Evolutionary conservation across 2,888 invertebrate genomes (phyloP), one percentile per base, ranked within the genome.

Genomic region (Teinopalpus imperialis): DNA sequence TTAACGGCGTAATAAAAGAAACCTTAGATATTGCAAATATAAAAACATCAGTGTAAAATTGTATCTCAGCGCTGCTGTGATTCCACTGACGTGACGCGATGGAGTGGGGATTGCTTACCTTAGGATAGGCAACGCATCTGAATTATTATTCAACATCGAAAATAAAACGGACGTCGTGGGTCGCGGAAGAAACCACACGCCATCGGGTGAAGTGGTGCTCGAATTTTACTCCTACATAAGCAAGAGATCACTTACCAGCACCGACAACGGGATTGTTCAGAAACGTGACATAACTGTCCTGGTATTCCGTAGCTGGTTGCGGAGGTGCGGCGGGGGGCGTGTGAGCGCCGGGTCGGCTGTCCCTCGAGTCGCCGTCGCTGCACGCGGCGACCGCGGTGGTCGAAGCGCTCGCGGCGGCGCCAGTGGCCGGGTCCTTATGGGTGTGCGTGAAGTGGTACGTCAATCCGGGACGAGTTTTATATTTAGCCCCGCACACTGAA

Each of bases 361-460:
- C 63, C 42, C 64, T 63, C 9, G 45, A 45, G 45, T 45, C 45
- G 53, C 67, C 63, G 56, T 63, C 65, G 53, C 80, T 70, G 72
- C 81, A 76, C 10, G 81, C 64, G 20, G 83, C 72, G 63, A 77
- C 78, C 3, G 78, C 77, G 57, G 76, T 77, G 57, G 76, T 54
- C 6, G 63, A 52, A 43, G 56, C 51, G 32, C 59, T 32, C 12
- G 48, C 57, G 53, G 30, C 39, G 41, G 47, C 49, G 32, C 44
- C 49, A 69, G 83, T 70, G 68, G 82, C 59, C 8, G 72, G 54
- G 53, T 91, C 91, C 81, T 91, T 91, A 92, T 97, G 96, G 72
- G 95, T 95, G 90, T 97, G 97, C 73, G 94, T 94, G 92, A 95
- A 96, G 92, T 98, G 98, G 91, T 98, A 98, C 66, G 96, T 97